Evolutionary conservation across 2,113 vertebrate species (phyloP).

Genomic region (Siphamia tubifer): DNA sequence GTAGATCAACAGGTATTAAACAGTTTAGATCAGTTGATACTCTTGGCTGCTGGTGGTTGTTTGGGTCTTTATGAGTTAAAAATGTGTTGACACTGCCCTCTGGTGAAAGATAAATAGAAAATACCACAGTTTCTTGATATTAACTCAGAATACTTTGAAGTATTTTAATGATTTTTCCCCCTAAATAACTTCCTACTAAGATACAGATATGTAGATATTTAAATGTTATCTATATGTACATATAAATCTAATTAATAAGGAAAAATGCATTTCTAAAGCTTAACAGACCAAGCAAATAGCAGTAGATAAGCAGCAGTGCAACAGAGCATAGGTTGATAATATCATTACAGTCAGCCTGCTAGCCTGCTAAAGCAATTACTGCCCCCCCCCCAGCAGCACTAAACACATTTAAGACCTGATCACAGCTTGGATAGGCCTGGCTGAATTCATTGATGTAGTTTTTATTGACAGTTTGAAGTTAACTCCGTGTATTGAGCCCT

Average conservation of each 20-base stretch:
- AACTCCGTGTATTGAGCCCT: constrained; percentile 52
- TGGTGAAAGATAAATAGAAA: constrained; percentile 10
- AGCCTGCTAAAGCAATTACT: constrained; percentile 61
- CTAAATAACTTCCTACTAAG: not conserved
- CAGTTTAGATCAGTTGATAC: no score
- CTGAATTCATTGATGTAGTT: constrained; percentile 64
- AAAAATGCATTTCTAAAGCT: not conserved
- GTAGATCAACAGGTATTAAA: no score
- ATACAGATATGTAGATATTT: not conserved
- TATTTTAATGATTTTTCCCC: not conserved
- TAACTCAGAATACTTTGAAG: not conserved
- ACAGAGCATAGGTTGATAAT: constrained; percentile 50
- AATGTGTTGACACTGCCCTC: constrained; percentile 50
- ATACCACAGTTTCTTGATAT: not conserved
- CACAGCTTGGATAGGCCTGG: constrained; percentile 29
- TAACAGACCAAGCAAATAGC: not conserved
- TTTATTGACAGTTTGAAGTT: constrained; percentile 68
- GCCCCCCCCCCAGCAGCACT: constrained; percentile 52
- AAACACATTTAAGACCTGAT: constrained; percentile 68
- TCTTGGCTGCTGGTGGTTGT: no score
- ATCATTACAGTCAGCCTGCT: constrained; percentile 54
- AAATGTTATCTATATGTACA: not conserved
- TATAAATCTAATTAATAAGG: not conserved
- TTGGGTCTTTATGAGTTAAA: no score
- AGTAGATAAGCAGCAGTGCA: constrained; percentile 4